Percentiles rank a stretch among this genome's conserved stretches.
Conservation (phyloP, 2,888 invertebrate species). For the Cheilosia vulpina region DNA sequence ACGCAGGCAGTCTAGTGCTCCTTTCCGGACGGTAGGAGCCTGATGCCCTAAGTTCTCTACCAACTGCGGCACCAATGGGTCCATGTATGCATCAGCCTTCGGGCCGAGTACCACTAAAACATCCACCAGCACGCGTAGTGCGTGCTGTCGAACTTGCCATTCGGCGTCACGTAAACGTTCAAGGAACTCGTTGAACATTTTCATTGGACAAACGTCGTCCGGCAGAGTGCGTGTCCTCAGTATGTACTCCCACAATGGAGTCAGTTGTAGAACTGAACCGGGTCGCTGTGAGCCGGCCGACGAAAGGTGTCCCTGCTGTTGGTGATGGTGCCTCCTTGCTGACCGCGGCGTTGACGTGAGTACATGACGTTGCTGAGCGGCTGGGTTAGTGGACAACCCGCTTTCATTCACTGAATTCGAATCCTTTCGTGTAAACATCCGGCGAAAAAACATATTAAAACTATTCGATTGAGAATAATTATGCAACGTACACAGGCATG, state of each 20-base stretch:
- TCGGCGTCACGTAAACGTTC: conserved; percentile 91
- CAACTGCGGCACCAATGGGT: conserved; percentile 87
- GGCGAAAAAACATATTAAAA: conserved; percentile 81
- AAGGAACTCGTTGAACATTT: conserved; percentile 89
- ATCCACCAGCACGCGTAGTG: conserved; percentile 90
- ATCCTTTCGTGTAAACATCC: conserved; percentile 80
- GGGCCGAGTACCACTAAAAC: conserved; percentile 89
- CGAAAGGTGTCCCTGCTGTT: conserved; percentile 53
- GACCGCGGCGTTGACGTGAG: conserved; percentile 50
- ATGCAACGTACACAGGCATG: conserved; percentile 55
- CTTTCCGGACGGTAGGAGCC: conserved; percentile 92
- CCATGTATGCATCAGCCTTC: conserved; percentile 88
- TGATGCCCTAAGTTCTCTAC: conserved; percentile 91
- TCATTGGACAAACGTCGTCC: conserved; percentile 86
- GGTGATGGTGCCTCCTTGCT: conserved; percentile 43
- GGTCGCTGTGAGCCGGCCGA: conserved; percentile 68
- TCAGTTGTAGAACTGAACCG: conserved; percentile 84
- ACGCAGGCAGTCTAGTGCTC: conserved; percentile 90
- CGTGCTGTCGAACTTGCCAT: conserved; percentile 93
- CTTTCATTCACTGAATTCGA: conserved; percentile 60
- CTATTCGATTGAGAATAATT: conserved; percentile 48
- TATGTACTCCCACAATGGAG: conserved; percentile 92
- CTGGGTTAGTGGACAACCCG: conserved; percentile 17
- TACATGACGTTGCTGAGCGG: conserved; percentile 44
- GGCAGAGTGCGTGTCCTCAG: conserved; percentile 90